Evolutionary conservation across 2,888 invertebrate genomes (phyloP), one percentile per base, ranked within the genome.

Genomic region (Patella depressa): DNA sequence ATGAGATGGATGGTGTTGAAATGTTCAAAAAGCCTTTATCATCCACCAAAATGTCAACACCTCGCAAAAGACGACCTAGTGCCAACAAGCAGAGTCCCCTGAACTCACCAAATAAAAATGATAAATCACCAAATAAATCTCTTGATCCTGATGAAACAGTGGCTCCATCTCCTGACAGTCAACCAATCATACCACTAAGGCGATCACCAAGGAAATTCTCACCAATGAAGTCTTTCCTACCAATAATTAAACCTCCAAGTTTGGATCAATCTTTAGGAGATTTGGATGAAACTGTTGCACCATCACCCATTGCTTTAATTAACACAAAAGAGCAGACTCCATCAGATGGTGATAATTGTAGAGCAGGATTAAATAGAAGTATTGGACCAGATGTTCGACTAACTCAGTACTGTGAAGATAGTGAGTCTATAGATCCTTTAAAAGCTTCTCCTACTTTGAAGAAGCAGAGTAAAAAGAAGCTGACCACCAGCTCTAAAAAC

Each of bases 331-430:
- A 53, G 17, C 73, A 29, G 34, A 19, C 12, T 12, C 17, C 29
- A 53, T 29, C 29, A 24, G 29, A 17, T n/a, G 55, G n/a, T 19
- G 29, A 55, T 54, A n/a, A 73, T 17, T 53, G 17, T 45, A 24
- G 29, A 24, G 71, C 71, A 72, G 55, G 65, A 29, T 72, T 81
- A 53, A 86, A 86, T 79, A 81, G 84, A 17, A 86, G 86, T 76
- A 29, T 85, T 24, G 86, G 85, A 53, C 86, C 86, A 70, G 83
- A 78, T 69, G 81, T 82, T 15, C 81, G 83, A 53, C 78, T 86
- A 34, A 82, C 85, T 15, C 71, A 82, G 73, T 76, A 80, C 59
- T 85, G 85, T 77, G 75, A 75, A 19, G 76, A 79, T 19, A 59
- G 29, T 34, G 76, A 76, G 65, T 24, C 19, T 65, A 12, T 24